Base-by-base conservation (phyloP, 1,140 invertebrate genomes). In the Nebria ingens region DNA sequence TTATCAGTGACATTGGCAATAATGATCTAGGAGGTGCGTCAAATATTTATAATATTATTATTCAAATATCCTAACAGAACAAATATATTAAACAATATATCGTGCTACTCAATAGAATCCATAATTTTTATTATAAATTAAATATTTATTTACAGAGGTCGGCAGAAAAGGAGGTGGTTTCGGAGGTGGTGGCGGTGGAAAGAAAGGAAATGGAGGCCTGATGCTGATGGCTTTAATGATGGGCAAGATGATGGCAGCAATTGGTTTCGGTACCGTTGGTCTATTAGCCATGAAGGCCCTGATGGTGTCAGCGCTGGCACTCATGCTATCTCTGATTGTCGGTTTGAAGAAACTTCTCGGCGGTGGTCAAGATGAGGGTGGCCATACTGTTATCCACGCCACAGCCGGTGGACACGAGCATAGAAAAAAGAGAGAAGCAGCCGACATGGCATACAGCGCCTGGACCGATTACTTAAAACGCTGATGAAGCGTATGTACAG, bases 241-340 rank as follows among this genome's bases (percentile, higher is more conserved):
- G 74, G 85, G 83, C 58, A 80, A 82, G 67, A 79, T 81, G 74
- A 70, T 88, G 68, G 83, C 83, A 0, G 82, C 84, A 0, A 73
- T 85, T 55, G 84, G 84, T 40, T 76, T 87, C 15, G 84, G 83
- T 50, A 84, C 81, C 2, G 66, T 87, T 6, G 85, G 81, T 57
- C 73, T 85, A 2, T 61, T 88, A 1, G 84, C 85, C 4, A 84
- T 87, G 82, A 89, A 89, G 62, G 78, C 78, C 2, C 63, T 80
- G 6, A 76, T 78, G 74, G 77, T 80, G 17, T 84, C 85, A 21
- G 81, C 83, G 2, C 62, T 87, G 51, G 86, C 86, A 1, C 65
- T 89, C 19, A 80, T 87, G 80, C 72, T 88, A 49, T 84, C 85
- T 17, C 71, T 82, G 2, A 78, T 87, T 29, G 74, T 87, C 1